A percentile compares a stretch with the other conserved stretches of the same genome.
Conservation (phyloP, 2,888 invertebrate genomes). For the Leptopilina syphax region DNA sequence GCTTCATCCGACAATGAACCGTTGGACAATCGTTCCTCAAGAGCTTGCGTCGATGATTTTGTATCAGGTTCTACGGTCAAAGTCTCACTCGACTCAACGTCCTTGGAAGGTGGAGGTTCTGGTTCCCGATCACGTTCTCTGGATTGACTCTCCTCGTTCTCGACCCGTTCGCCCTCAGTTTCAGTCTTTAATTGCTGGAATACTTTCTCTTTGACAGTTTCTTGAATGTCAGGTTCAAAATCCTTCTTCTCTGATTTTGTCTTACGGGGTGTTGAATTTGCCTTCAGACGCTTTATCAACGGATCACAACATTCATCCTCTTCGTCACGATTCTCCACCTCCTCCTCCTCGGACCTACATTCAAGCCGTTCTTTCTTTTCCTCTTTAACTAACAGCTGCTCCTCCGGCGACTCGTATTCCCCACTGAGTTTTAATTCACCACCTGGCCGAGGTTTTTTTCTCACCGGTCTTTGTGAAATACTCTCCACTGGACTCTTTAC, state of each 20-base stretch:
- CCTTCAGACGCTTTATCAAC: slow-evolving; percentile 66
- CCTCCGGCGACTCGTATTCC: slow-evolving; percentile 41
- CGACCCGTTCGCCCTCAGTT: slow-evolving; percentile 45
- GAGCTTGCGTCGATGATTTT: not conserved
- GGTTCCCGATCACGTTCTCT: slow-evolving; percentile 74
- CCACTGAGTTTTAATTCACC: slow-evolving; percentile 24
- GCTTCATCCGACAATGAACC: slow-evolving; percentile 56
- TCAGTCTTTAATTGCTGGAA: slow-evolving; percentile 42
- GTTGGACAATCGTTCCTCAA: slow-evolving; percentile 54
- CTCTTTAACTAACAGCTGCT: slow-evolving; percentile 34
- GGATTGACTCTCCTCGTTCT: slow-evolving; percentile 67
- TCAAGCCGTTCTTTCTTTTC: slow-evolving; percentile 43
- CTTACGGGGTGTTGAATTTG: slow-evolving; percentile 51
- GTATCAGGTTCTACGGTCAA: slow-evolving; percentile 44
- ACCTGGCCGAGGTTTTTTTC: slow-evolving; percentile 58
- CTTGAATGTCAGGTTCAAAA: slow-evolving; percentile 41
- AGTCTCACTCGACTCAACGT: slow-evolving; percentile 62
- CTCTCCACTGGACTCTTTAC: slow-evolving; percentile 63
- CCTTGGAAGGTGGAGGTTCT: slow-evolving; percentile 70
- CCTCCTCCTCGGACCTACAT: slow-evolving; percentile 44
- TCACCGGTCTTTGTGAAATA: slow-evolving; percentile 62
- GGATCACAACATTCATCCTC: slow-evolving; percentile 61
- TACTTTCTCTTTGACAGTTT: slow-evolving; percentile 35
- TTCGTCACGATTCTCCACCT: slow-evolving; percentile 57
- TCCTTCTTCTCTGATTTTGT: slow-evolving; percentile 33